Evolutionary conservation across 2,888 invertebrate species (phyloP).

Genomic region (Branchipolynoe longqiensis): DNA sequence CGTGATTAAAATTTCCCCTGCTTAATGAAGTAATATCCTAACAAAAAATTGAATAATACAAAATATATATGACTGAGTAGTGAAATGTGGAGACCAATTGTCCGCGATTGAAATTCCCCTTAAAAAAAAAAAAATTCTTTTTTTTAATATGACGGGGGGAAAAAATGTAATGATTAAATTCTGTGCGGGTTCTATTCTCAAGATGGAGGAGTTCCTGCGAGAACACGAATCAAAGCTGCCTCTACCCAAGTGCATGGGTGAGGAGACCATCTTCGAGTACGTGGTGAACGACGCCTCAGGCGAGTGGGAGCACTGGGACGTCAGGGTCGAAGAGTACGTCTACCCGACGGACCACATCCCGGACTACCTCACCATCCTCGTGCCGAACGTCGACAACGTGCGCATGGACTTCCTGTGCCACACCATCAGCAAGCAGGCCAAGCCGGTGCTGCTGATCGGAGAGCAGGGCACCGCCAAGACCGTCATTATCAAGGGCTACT

Average conservation of each 20-base stretch:
- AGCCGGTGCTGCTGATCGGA: conserved; percentile 82
- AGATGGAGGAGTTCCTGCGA: conserved; percentile 79
- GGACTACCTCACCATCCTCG: conserved; percentile 81
- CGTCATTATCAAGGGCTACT: conserved; percentile 97
- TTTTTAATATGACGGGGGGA: no score
- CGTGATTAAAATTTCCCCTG: no score
- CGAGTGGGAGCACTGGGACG: conserved; percentile 93
- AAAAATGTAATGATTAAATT: no score
- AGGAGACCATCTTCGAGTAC: conserved; percentile 81
- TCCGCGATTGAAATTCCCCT: no score
- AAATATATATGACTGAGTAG: no score
- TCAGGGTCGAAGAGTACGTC: conserved; percentile 84
- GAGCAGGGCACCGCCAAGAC: conserved; percentile 96
- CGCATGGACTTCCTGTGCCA: conserved; percentile 81
- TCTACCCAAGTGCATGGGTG: conserved; percentile 76
- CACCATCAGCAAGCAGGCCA: conserved; percentile 81
- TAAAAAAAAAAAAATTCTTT: no score
- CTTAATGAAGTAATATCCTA: no score
- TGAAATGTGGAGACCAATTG: no score
- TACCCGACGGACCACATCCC: conserved; percentile 79
- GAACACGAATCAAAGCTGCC: conserved; percentile 71
- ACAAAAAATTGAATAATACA: no score
- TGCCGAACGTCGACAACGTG: conserved; percentile 82
- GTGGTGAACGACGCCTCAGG: conserved; percentile 78
- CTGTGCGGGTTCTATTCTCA: neutral